Percentiles rank a stretch among this genome's conserved stretches.
These are phyloP conservation scores for Rhinatrema bivittatum DNA, from an alignment of 2,797 vertebrate species.

Conservation along the genomic window DNA sequence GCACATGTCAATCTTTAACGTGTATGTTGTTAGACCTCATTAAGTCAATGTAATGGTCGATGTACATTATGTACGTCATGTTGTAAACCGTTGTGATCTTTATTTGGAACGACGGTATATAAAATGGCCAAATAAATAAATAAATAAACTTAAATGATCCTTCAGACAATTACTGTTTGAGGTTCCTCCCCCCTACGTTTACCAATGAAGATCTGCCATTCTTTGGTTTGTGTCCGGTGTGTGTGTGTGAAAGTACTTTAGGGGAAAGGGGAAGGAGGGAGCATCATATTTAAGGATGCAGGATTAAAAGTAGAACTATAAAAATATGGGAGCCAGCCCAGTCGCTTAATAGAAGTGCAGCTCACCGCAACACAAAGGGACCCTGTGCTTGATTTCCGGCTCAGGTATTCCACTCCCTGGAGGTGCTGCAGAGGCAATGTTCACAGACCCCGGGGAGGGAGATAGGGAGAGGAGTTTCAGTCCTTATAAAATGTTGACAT, in stretches of 20 bases:
- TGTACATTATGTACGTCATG: too few relatives aligned
- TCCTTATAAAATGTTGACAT: too few relatives aligned
- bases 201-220: neutral
- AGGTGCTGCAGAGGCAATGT: too few relatives aligned
- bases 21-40: too few relatives aligned
- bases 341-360: neutral
- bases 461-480: too few relatives aligned
- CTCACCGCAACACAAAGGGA: neutral
- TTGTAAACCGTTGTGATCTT: too few relatives aligned
- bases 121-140: too few relatives aligned
- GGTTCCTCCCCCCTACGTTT: conserved; percentile 1
- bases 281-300: too few relatives aligned
- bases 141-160: neutral
- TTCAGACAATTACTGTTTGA: conserved; percentile 5
- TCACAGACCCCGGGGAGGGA: too few relatives aligned
- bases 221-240: conserved; percentile 5
- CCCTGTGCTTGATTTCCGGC: neutral
- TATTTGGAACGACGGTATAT: too few relatives aligned
- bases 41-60: too few relatives aligned
- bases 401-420: neutral
- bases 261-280: conserved; percentile 13
- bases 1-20: too few relatives aligned
- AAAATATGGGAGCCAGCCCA: neutral
- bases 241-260: neutral
- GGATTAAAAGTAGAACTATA: conserved; percentile 11